Evolutionary conservation across 2,888 invertebrate species (phyloP).

Genomic region (Caenorhabditis sulstoni): DNA sequence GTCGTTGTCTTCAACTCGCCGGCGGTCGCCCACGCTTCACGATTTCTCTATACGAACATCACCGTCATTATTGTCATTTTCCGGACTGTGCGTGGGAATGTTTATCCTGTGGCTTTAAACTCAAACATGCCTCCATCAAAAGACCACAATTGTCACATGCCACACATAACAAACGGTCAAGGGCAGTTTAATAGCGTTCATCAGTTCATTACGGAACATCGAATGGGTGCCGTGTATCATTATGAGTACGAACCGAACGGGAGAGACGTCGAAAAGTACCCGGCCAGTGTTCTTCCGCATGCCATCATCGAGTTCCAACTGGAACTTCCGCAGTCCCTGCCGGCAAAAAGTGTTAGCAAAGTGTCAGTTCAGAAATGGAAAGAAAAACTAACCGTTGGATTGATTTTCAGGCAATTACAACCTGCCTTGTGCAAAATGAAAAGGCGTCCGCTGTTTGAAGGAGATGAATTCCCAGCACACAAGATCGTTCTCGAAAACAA

Average conservation of each 20-base stretch:
- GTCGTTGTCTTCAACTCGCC: slow-evolving; percentile 40
- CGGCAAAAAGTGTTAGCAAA: neutral
- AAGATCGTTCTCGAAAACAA: no score
- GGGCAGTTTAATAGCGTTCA: neutral
- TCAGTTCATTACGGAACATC: slow-evolving; percentile 26
- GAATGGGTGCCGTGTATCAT: slow-evolving; percentile 21
- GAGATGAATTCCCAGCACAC: no score
- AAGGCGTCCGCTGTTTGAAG: no score
- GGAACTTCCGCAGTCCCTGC: neutral
- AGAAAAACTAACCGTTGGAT: no score
- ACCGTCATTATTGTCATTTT: slow-evolving; percentile 32
- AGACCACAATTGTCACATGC: slow-evolving; percentile 26
- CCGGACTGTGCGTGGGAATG: slow-evolving; percentile 28
- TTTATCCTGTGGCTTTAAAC: slow-evolving; percentile 12
- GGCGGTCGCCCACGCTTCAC: neutral
- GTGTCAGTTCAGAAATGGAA: no score
- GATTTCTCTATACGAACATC: slow-evolving; percentile 18
- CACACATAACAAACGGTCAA: neutral
- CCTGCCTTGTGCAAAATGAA: no score
- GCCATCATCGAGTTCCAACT: slow-evolving; percentile 20
- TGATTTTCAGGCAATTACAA: no score
- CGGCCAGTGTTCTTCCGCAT: slow-evolving; percentile 38
- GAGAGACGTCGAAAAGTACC: neutral
- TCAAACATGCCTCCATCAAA: slow-evolving; percentile 17
- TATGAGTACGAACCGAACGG: slow-evolving; percentile 28